Base-by-base conservation (phyloP, 2,888 invertebrate genomes). In the Proisotoma minuta region DNA sequence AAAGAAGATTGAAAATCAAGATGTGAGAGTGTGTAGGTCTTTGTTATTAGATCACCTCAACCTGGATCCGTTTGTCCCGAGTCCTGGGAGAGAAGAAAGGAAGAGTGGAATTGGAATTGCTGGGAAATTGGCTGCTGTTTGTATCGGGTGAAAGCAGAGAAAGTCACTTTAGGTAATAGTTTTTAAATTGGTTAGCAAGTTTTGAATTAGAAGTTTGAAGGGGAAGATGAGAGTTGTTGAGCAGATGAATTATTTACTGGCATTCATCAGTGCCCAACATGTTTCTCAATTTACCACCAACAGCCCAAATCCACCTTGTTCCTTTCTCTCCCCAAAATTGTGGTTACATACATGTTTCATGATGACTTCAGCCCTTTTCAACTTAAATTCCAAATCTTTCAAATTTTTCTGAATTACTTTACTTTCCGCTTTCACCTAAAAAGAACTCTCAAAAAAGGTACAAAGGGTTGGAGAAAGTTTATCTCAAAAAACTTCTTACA, bases 121-220 rank as follows among this genome's bases (percentile, higher is more conserved):
- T n/a, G n/a, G n/a, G n/a, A n/a, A n/a, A n/a, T n/a, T n/a, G n/a
- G 34, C 15, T 34, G 34, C 15, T 34, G 34, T 34, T 34, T 8
- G 34, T 34, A 8, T 34, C 34, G 24, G 60, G 60, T 26, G 58
- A 62, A 68, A 62, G 65, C 63, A 68, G 61, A 57, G 62, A 65
- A 65, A 68, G 68, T 65, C 68, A 68, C 68, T 68, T 68, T 62
- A 59, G 51, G 60, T 65, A 65, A 68, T 63, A 68, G 68, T 61
- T 68, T 68, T 63, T 68, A 68, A 65, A 68, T 68, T 68, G 65
- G 65, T 68, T 68, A 60, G 54, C 63, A 62, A 67, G 63, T 61
- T 67, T 67, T 39, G 62, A 57, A 64, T 67, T 67, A 61, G 62
- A 62, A 59, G n/a, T 10, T 34, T 34, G 64, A 67, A 59, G 34